Evolutionary conservation across 2,113 vertebrate species (phyloP).

Genomic region (rabbit (Oryctolagus cuniculus)): DNA sequence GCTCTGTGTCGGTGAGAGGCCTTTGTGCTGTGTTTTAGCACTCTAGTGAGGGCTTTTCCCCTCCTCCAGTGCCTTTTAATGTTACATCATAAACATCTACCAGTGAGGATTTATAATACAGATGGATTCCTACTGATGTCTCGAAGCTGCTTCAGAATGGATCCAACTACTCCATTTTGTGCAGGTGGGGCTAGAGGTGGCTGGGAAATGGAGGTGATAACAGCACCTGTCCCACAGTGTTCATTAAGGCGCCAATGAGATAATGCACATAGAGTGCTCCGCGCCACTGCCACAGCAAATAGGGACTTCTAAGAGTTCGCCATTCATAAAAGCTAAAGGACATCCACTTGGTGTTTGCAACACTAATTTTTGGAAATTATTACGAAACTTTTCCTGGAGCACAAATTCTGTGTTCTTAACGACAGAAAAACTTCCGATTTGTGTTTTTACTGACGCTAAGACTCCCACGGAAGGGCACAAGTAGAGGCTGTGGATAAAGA

Average conservation of each 20-base stretch:
- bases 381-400: not conserved
- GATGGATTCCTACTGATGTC: constrained; percentile 33
- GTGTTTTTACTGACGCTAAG: constrained; percentile 57
- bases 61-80: constrained; percentile 54
- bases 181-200: constrained; percentile 52
- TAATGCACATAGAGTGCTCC: not conserved
- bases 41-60: constrained; percentile 54
- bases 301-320: constrained; percentile 17
- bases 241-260: constrained; percentile 22
- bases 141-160: not conserved
- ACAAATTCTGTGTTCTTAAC: constrained; percentile 34
- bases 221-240: not conserved
- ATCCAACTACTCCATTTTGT: not conserved
- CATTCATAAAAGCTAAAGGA: constrained; percentile 35
- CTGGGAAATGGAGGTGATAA: constrained; percentile 50
- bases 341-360: constrained; percentile 16
- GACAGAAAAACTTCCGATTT: not conserved
- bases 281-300: not conserved
- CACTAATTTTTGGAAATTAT: constrained; percentile 14
- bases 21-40: constrained; percentile 56
- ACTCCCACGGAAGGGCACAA: not conserved
- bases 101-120: constrained; percentile 66
- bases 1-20: constrained; percentile 60
- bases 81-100: constrained; percentile 65
- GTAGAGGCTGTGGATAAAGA: not conserved